Evolutionary conservation across 1,140 invertebrate genomes (phyloP).

Genomic region (Hylaeus anthracinus): DNA sequence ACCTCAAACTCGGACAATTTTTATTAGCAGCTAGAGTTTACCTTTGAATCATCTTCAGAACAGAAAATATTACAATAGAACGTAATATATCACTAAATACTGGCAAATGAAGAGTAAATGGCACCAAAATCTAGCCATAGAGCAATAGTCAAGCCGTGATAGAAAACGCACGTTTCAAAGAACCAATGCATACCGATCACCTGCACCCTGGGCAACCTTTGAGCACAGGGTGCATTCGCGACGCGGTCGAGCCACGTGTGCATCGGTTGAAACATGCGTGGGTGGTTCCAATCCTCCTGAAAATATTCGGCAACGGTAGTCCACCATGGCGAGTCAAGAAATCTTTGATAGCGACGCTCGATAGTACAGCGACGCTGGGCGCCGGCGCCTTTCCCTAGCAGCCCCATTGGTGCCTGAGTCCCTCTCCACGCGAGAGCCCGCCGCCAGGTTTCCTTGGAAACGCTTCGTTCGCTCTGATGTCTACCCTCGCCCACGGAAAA

Average conservation of each 20-base stretch:
- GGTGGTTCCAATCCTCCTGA: constrained; percentile 31
- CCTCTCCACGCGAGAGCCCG: constrained; percentile 65
- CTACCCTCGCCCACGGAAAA: constrained; percentile 69
- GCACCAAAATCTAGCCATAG: no score
- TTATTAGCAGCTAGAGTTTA: no score
- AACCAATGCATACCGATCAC: no score
- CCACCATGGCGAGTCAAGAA: constrained; percentile 75
- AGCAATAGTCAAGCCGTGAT: no score
- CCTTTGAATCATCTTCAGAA: no score
- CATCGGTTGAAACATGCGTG: not conserved
- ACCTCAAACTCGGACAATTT: no score
- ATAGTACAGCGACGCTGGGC: constrained; percentile 74
- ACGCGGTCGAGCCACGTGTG: constrained; percentile 12
- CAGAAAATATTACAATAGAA: no score
- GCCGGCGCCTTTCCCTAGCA: constrained; percentile 73
- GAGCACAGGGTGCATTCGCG: not conserved
- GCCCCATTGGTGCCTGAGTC: constrained; percentile 66
- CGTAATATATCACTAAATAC: no score
- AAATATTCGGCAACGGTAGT: constrained; percentile 45
- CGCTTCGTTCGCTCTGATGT: constrained; percentile 73
- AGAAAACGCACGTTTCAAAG: no score
- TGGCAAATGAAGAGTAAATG: no score
- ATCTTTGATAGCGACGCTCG: constrained; percentile 77
- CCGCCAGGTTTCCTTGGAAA: constrained; percentile 78
- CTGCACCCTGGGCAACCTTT: no score